phyloP scores from a whole-genome alignment of 2,113 vertebrate species.

The Leptocoma aspasia region DNA sequence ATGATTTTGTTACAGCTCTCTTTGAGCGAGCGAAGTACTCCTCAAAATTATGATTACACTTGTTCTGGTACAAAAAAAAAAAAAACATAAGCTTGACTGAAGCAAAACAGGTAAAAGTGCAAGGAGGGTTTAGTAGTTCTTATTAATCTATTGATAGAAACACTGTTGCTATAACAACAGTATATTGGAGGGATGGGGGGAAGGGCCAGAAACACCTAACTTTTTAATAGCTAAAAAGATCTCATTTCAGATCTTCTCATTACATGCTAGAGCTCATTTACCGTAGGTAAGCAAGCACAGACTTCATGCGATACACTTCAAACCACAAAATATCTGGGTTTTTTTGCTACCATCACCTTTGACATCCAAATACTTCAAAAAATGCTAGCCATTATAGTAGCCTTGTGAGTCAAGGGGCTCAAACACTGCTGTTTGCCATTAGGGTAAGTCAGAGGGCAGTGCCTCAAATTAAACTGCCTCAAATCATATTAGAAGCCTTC shows the following conservation, averaged over 20 bases:
- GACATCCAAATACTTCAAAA: not conserved
- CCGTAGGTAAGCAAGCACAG: not conserved
- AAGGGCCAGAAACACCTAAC: not conserved
- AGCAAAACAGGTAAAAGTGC: not conserved
- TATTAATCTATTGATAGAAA: not conserved
- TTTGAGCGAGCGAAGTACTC: not conserved
- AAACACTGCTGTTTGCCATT: not conserved
- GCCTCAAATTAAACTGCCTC: not conserved
- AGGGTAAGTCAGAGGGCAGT: not conserved
- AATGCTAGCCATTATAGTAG: not conserved
- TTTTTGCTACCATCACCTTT: not conserved
- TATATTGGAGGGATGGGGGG: not conserved
- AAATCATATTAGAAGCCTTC: not conserved
- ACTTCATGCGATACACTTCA: not conserved
- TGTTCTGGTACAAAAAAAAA: not conserved
- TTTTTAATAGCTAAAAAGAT: not conserved
- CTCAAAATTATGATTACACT: not conserved
- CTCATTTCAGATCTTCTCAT: not conserved
- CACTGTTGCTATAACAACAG: constrained; percentile 2
- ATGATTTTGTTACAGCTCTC: not conserved
- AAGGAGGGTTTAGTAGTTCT: not conserved
- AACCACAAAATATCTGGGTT: not conserved
- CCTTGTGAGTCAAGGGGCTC: not conserved
- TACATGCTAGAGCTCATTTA: not conserved
- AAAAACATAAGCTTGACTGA: not conserved